Percentiles rank a stretch among this genome's conserved stretches.
phyloP scores from a whole-genome alignment of 2,797 vertebrate genomes.

The Zenarchopterus dispar region DNA sequence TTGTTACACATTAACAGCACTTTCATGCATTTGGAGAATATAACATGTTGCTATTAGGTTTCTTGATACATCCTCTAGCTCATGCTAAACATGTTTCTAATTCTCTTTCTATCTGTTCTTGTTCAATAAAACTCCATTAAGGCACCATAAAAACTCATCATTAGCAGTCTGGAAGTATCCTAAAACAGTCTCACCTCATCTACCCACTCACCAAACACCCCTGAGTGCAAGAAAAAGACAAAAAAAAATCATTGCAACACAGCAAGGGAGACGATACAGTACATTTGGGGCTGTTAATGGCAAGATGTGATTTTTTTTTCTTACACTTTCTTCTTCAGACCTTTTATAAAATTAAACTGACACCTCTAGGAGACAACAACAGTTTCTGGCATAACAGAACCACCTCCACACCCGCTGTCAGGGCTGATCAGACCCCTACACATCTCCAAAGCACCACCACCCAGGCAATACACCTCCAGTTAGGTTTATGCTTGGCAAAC shows the following conservation, averaged over 20 bases:
- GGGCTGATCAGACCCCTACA: constrained; percentile 57
- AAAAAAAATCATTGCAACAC: constrained; percentile 11
- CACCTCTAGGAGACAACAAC: constrained; percentile 66
- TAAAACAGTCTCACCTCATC: constrained; percentile 1
- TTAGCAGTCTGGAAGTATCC: constrained; percentile 16
- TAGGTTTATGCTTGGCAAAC: constrained; percentile 17
- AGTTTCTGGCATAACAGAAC: constrained; percentile 65
- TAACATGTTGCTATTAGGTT: constrained; percentile 1
- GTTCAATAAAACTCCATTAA: neutral
- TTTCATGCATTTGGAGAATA: constrained; percentile 13
- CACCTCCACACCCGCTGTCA: constrained; percentile 77
- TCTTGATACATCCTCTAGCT: neutral
- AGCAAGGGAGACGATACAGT: neutral
- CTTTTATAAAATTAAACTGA: constrained; percentile 56
- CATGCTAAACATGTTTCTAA: neutral
- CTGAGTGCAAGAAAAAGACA: too few species aligned
- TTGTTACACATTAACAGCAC: neutral
- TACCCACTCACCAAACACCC: constrained; percentile 6
- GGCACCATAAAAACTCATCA: neutral
- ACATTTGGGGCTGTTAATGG: constrained; percentile 5
- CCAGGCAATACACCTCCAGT: constrained; percentile 37
- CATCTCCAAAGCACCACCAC: constrained; percentile 32
- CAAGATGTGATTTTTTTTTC: constrained; percentile 30
- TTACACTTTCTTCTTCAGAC: constrained; percentile 40
- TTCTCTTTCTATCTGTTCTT: neutral